Evolutionary conservation across 2,797 vertebrate species (phyloP).

Genomic region (Sebastes kiyomatsui): DNA sequence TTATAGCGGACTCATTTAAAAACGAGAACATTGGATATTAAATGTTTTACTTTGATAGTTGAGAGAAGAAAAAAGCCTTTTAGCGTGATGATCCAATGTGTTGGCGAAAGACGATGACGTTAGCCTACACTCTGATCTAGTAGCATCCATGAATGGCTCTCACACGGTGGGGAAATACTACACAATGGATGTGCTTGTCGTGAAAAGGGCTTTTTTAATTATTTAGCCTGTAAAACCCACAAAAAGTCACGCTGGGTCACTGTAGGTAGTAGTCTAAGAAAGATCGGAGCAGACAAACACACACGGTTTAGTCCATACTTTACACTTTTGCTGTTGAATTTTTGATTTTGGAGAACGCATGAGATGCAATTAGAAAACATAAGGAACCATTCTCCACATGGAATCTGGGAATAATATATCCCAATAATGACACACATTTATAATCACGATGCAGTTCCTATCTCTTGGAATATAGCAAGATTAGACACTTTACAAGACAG

Average conservation of each 20-base stretch:
- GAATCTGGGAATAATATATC: background rate
- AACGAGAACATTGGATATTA: rapidly evolving
- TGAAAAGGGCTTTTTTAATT: background rate
- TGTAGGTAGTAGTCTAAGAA: background rate
- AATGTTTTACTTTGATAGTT: no score
- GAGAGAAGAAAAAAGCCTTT: no score
- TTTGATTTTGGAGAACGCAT: background rate
- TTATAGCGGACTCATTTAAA: no score
- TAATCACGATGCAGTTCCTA: background rate
- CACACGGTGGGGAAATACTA: rapidly evolving
- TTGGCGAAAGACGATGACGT: background rate
- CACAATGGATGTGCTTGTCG: background rate
- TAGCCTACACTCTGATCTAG: background rate
- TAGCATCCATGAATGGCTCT: background rate
- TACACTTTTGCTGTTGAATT: background rate
- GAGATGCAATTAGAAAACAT: background rate
- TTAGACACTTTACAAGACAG: background rate
- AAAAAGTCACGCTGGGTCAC: background rate
- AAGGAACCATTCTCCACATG: background rate
- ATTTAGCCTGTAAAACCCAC: background rate
- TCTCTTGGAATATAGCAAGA: background rate
- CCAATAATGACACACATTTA: background rate
- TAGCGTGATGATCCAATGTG: background rate
- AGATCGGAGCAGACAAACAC: background rate
- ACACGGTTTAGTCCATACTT: background rate